These are phyloP conservation scores for Galeopsomyia nigrocyanea DNA, from an alignment of 2,888 invertebrate species.

Conservation along the genomic window DNA sequence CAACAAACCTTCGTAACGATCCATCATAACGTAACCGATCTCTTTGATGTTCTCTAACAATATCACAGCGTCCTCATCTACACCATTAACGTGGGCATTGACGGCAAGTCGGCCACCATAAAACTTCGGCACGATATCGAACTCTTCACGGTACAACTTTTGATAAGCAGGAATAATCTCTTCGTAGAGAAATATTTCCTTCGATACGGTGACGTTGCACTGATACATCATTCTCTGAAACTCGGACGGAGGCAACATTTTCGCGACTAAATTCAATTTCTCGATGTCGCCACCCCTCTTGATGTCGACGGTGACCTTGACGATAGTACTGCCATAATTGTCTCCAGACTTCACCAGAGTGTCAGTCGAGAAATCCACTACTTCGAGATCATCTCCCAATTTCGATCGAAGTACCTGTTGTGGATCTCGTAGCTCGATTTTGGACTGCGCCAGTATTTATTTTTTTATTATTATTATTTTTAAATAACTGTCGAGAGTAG, in stretches of 20 bases:
- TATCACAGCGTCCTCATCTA: conserved; percentile 73
- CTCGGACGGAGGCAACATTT: conserved; percentile 72
- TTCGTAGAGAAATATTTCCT: conserved; percentile 73
- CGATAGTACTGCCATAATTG: conserved; percentile 75
- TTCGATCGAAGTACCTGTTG: not conserved
- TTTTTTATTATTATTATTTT: too few species aligned
- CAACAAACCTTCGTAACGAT: conserved; percentile 6
- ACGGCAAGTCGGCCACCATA: conserved; percentile 68
- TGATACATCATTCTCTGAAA: conserved; percentile 67
- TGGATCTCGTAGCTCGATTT: too few species aligned
- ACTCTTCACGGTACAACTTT: conserved; percentile 66
- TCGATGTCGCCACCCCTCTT: conserved; percentile 54
- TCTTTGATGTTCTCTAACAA: conserved; percentile 13
- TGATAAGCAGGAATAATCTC: conserved; percentile 70
- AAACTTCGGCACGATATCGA: conserved; percentile 71
- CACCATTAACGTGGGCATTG: conserved; percentile 63
- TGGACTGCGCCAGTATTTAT: too few species aligned
- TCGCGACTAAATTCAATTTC: conserved; percentile 71
- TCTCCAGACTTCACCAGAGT: conserved; percentile 70
- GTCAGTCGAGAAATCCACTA: conserved; percentile 52
- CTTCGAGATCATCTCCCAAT: conserved; percentile 47
- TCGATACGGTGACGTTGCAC: conserved; percentile 69
- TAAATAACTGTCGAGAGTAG: too few species aligned
- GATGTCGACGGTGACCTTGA: conserved; percentile 60
- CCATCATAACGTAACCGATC: not conserved